phyloP scores from a whole-genome alignment of 2,888 invertebrate species.

The Drosophila pegasa region DNA sequence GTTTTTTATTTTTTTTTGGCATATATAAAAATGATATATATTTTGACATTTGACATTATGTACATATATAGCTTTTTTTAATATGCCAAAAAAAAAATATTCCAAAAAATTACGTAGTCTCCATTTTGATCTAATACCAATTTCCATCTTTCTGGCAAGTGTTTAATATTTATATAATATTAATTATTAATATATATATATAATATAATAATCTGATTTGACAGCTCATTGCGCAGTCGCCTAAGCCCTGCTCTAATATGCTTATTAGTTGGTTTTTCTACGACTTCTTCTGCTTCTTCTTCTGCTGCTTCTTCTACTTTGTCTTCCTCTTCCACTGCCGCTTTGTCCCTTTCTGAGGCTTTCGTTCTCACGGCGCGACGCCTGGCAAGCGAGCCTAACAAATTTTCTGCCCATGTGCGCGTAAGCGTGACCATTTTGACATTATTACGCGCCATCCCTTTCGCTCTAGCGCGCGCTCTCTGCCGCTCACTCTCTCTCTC shows the following conservation, averaged over 20 bases:
- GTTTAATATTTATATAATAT: no score
- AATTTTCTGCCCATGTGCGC: slow-evolving; percentile 58
- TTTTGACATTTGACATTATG: no score
- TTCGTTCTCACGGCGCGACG: slow-evolving; percentile 49
- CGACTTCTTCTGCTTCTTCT: background rate
- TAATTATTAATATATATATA: no score
- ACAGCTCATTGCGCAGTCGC: slow-evolving; percentile 1
- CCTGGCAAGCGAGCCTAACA: slow-evolving; percentile 21
- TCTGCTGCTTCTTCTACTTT: background rate
- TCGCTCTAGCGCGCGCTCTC: background rate
- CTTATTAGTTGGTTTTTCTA: background rate
- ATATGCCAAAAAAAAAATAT: no score
- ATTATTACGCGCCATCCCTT: slow-evolving; percentile 40
- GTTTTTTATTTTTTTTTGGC: no score
- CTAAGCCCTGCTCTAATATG: background rate
- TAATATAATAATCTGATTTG: no score
- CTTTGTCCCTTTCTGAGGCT: slow-evolving; percentile 34
- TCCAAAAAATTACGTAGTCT: no score
- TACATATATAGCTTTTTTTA: no score
- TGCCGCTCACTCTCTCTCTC: background rate
- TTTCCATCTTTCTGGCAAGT: no score
- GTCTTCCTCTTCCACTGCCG: background rate
- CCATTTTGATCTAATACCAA: no score
- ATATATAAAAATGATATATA: no score
- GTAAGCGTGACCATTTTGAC: slow-evolving; percentile 74